Evolutionary conservation across 1,140 invertebrate species (phyloP), one percentile per base, ranked within the genome.

Genomic region (Maconellicoccus hirsutus): DNA sequence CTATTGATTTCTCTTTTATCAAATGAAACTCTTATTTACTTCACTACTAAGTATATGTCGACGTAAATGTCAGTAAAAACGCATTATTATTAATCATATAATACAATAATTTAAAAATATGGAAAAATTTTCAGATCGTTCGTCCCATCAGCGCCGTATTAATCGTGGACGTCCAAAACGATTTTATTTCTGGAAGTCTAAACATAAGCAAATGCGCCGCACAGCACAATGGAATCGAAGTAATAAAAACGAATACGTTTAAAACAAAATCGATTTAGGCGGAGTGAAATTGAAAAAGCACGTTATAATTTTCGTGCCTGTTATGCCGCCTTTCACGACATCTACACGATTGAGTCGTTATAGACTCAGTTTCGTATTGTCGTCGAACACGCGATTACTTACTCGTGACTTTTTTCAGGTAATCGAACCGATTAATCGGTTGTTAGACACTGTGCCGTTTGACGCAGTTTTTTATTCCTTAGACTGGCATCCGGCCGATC

Each of bases 141-240:
- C 84, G 90, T 71, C 94, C 94, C 26, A 87, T 92, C 70, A 90
- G 86, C 77, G 94, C 90, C n/a, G 89, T 98, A 77, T 81, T 98
- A 27, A 87, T 98, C 72, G 92, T 98, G 69, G 96, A 98, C 81
- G 94, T 98, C 2, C 96, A 98, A 82, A 98, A 98, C 81, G 96
- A 98, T 81, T 98, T 98, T 81, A 96, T 98, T 76, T 87, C 88
- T 71, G 96, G 96, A 63, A 93, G 93, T 14, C 84, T 98, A 70
- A 90, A 96, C 76, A 91, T 98, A 76, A 90, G 87, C 78, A 89
- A 95, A 76, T 96, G 94, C 80, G 90, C 92, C 70, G 94, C 94
- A 23, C 88, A 92, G 76, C 93, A 98, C 73, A 90, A 96, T 79
- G 92, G 91, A 72, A 84, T 86, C 29, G 91, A 94, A 83, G 82